Evolutionary conservation across 2,797 vertebrate genomes (phyloP).

Genomic region (Erethizon dorsatum): DNA sequence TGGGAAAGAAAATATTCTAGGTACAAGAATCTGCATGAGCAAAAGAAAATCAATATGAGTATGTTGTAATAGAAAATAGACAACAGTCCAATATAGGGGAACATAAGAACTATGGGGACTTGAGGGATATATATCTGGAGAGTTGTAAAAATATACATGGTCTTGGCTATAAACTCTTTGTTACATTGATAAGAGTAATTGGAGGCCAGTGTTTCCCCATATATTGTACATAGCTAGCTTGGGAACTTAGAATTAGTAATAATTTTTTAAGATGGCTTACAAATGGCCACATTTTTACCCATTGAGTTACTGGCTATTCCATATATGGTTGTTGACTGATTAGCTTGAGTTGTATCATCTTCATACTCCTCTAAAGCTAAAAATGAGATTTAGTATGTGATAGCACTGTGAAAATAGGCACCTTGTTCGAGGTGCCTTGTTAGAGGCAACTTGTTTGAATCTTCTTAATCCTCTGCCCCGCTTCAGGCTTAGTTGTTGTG

Average conservation of each 20-base stretch:
- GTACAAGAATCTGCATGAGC: neutral
- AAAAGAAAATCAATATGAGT: neutral
- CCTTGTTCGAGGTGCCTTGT: no score
- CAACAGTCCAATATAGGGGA: neutral
- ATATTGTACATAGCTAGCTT: neutral
- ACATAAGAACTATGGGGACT: neutral
- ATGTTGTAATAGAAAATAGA: neutral
- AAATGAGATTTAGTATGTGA: neutral
- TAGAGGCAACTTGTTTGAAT: no score
- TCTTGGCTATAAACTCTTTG: neutral
- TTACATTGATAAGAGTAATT: neutral
- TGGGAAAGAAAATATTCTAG: neutral
- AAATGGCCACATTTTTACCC: neutral
- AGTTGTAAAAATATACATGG: neutral
- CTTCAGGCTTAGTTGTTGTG: neutral
- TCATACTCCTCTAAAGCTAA: neutral
- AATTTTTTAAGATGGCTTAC: neutral
- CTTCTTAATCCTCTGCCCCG: no score
- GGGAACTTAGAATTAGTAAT: neutral
- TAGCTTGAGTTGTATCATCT: neutral
- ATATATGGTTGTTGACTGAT: neutral
- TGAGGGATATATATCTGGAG: neutral
- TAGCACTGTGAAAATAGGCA: neutral
- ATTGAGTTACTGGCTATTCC: neutral
- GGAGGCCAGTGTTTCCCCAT: neutral